Base-by-base conservation (phyloP, 2,888 invertebrate species). In the Rosalia funebris region DNA sequence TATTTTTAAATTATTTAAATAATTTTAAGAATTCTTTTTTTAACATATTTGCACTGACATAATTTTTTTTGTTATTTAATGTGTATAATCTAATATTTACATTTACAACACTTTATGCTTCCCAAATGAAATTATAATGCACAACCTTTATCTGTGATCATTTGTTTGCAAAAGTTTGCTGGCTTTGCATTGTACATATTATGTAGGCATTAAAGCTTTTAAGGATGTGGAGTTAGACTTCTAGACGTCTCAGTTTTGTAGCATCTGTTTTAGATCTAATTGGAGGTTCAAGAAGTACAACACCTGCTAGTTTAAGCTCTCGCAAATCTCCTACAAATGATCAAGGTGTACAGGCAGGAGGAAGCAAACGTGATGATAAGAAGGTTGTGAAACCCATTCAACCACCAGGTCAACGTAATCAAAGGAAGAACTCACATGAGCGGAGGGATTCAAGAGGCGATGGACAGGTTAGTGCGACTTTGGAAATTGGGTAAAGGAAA, bases 271-370 rank as follows among this genome's bases (percentile, higher is more conserved):
- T 90, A 78, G 91, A 91, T 81, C 83, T 91, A 71, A 88, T 91
- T 73, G 87, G 89, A 62, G 81, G 85, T 39, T 92, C 92, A n/a
- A 87, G 93, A 55, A 91, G 93, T 52, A 90, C 90, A 57, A 93
- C 93, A 1, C 93, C 94, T 7, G 90, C 90, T 3, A 89, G 91
- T 62, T 84, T 88, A 32, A 72, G 84, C 62, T 88, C 88, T 66
- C 87, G 93, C 75, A 93, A 92, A 82, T 94, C 94, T 71, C 93
- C 94, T 50, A 92, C 93, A 1, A 88, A 89, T 69, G 95, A 96
- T 80, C 92, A 94, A 82, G 90, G 91, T 65, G 89, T 91, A 42
- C 94, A 94, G 83, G 91, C 85, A 32, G 82, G 82, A 15, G 75
- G 75, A 62, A 65, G 77, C 77, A 83, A 82, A 75, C 78, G 77